phyloP scores from a whole-genome alignment of 1,140 invertebrate species.

The Bombus pyrosoma region DNA sequence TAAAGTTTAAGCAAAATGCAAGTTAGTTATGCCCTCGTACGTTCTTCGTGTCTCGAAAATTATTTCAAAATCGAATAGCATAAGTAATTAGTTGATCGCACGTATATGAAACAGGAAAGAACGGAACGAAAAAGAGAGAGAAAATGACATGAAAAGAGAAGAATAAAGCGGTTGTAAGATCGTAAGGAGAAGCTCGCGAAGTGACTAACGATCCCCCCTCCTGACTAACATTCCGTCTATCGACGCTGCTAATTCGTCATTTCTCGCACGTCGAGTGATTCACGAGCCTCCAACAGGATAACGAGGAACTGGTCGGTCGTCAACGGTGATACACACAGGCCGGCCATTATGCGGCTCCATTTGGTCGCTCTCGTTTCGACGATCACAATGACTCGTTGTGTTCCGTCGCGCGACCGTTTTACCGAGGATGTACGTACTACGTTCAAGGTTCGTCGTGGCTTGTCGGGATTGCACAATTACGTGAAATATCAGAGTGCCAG shows the following conservation, averaged over 20 bases:
- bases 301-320: conserved; percentile 73
- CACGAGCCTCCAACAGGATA: conserved; percentile 70
- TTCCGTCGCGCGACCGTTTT: conserved; percentile 15
- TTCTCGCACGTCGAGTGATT: conserved; percentile 73
- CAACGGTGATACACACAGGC: conserved; percentile 66
- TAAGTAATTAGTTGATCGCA: too few relatives aligned
- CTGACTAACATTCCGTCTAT: conserved; percentile 71
- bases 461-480: conserved; percentile 34
- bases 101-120: background rate
- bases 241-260: conserved; percentile 71
- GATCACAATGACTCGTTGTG: conserved; percentile 66
- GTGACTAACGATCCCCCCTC: conserved; percentile 68
- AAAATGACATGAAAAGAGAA: background rate
- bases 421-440: background rate
- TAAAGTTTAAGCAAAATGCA: background rate
- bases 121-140: background rate
- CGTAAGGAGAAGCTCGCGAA: conserved; percentile 43
- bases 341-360: conserved; percentile 73
- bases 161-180: background rate
- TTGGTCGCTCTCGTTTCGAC: conserved; percentile 65
- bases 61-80: too few relatives aligned
- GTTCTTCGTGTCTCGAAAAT: background rate
- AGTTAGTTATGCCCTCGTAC: background rate
- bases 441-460: conserved; percentile 5
- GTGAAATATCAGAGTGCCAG: conserved; percentile 18